Base-by-base conservation (phyloP, 2,113 vertebrate genomes). In the Monarcha castaneiventris region DNA sequence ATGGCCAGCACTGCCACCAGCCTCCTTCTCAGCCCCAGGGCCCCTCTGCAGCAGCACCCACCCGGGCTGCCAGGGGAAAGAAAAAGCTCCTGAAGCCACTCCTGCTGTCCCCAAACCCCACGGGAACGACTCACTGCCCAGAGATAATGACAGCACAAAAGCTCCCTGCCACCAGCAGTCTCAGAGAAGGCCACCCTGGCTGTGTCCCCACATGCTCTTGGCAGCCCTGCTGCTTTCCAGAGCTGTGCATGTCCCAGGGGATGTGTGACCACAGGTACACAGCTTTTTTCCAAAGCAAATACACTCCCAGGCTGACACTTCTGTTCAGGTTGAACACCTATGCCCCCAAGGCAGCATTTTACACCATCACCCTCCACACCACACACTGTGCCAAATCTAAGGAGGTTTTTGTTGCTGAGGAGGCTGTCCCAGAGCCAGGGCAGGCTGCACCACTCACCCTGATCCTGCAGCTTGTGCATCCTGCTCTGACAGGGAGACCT, bases 161-260 rank as follows among this genome's bases (percentile, higher is more conserved):
- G 64, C 33, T 64, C 5, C 44, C 68, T 16, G 63, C 44, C 18
- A 2, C 6, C 58, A 76, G 48, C n/a, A 39, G 22, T 0, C 35
- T 25, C 9, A 2, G 21, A 29, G 17, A 27, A 52, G 29, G 22
- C 56, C 49, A 37, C 41, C 67, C 52, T 29, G 71, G 56, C 61
- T 6, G 1, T 8, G 2, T 72, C 69, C 54, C 66, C 1, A 0
- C 17, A 0, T 1, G 13, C 25, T 61, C 61, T n/a, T 78, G 61
- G n/a, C 62, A 51, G 54, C 51, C 30, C 69, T 8, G 3, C 80
- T 59, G 49, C 64, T 51, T 30, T 59, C 59, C 16, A 1, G 84
- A 67, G 62, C n/a, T 10, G 11, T 1, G 9, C 0, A 0, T 23
- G 14, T 55, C 87, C 87, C 72, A 27, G 49, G 80, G 44, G 37